Evolutionary conservation across 2,888 invertebrate species (phyloP).

Genomic region (Cerceris ruficornis): DNA sequence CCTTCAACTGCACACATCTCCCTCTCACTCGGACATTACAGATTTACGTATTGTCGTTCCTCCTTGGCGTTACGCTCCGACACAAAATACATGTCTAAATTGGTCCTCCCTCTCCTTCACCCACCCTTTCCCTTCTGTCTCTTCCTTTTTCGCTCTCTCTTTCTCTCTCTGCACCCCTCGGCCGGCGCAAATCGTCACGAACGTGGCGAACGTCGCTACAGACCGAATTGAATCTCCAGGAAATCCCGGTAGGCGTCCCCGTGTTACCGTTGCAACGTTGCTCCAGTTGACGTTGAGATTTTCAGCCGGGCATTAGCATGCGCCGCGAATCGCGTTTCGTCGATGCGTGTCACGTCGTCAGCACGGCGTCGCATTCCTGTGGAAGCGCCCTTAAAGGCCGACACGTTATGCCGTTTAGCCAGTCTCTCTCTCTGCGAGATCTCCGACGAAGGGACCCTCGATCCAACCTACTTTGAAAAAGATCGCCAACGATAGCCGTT

Average conservation of each 20-base stretch:
- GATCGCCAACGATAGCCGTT: constrained; percentile 37
- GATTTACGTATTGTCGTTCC: constrained; percentile 30
- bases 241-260: constrained; percentile 73
- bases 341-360: constrained; percentile 78
- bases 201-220: constrained; percentile 54
- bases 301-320: constrained; percentile 76
- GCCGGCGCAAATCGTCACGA: constrained; percentile 67
- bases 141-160: not conserved
- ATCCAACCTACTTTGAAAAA: constrained; percentile 52
- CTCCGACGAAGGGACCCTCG: constrained; percentile 46
- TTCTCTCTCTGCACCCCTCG: constrained; percentile 26
- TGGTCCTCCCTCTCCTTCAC: constrained; percentile 6
- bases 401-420: constrained; percentile 73
- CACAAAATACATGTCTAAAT: constrained; percentile 43
- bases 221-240: constrained; percentile 75
- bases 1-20: not conserved
- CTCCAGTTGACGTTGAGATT: constrained; percentile 77
- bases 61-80: constrained; percentile 8
- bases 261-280: constrained; percentile 62
- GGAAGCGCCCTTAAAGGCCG: constrained; percentile 71
- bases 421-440: constrained; percentile 57
- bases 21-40: not conserved
- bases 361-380: constrained; percentile 66
- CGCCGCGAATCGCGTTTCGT: constrained; percentile 69
- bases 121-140: too few relatives aligned